A percentile compares a stretch with the other conserved stretches of the same genome.
phyloP scores from a whole-genome alignment of 2,888 invertebrate genomes.

The Gortyna flavago region DNA sequence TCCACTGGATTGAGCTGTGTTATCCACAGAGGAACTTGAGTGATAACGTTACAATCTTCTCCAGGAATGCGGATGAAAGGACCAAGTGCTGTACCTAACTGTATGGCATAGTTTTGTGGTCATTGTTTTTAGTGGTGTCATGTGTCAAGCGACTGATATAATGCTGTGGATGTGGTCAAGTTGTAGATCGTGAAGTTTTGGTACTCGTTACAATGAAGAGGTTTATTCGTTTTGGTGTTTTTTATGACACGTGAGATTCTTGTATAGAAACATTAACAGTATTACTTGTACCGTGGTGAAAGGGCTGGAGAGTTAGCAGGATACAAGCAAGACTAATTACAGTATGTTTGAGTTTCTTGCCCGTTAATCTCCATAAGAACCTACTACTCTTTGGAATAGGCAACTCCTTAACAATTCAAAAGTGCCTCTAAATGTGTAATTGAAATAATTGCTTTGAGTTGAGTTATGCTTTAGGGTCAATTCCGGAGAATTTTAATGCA shows the following conservation, averaged over 20 bases:
- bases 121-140: slow-evolving; percentile 2
- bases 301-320: no score
- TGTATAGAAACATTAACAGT: not conserved
- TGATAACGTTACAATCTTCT: slow-evolving; percentile 49
- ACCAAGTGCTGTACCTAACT: slow-evolving; percentile 20
- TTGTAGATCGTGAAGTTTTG: not conserved
- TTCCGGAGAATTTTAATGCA: not conserved
- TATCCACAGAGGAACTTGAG: slow-evolving; percentile 48
- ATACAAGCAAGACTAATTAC: not conserved
- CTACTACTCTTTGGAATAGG: not conserved
- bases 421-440: no score
- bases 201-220: not conserved
- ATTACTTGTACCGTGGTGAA: not conserved
- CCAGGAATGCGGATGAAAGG: slow-evolving; percentile 48
- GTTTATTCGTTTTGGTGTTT: not conserved
- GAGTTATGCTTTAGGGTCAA: not conserved
- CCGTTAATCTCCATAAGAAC: no score
- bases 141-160: not conserved
- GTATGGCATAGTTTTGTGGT: slow-evolving; percentile 8
- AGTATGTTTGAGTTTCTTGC: not conserved
- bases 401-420: not conserved
- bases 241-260: not conserved
- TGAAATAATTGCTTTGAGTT: no score
- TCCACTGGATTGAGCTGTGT: slow-evolving; percentile 50
- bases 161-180: not conserved